These are phyloP conservation scores for Pavo muticus DNA, from an alignment of 2,113 vertebrate genomes.

Conservation along the genomic window DNA sequence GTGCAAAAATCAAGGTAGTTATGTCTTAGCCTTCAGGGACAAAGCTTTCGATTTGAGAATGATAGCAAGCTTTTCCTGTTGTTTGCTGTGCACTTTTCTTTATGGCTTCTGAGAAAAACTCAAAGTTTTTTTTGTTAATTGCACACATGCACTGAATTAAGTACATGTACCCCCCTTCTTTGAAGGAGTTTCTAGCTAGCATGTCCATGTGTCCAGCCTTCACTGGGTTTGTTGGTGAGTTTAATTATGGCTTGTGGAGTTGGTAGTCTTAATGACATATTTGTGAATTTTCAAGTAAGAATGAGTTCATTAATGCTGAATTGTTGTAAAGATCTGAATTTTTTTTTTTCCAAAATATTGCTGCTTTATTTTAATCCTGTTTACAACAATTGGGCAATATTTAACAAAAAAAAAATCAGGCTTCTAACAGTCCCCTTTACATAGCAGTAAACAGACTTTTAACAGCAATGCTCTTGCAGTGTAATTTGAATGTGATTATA, in stretches of 20 bases:
- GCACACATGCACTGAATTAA: background rate
- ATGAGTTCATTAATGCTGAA: background rate
- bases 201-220: background rate
- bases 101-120: background rate
- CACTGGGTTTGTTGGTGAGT: background rate
- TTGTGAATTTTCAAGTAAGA: background rate
- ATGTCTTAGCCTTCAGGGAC: background rate
- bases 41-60: background rate
- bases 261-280: background rate
- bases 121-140: background rate
- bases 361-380: background rate
- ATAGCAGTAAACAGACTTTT: background rate
- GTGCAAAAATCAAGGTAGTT: background rate
- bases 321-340: background rate
- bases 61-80: background rate
- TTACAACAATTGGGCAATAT: background rate
- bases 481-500: constrained; percentile 30
- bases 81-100: background rate
- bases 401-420: background rate
- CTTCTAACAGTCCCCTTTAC: background rate
- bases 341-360: background rate
- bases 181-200: background rate
- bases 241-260: background rate
- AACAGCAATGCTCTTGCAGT: background rate
- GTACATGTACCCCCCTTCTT: background rate